Percentiles rank a stretch among this genome's conserved stretches.
Evolutionary conservation across 1,140 invertebrate species (phyloP).

Genomic region (Drosophila miranda): DNA sequence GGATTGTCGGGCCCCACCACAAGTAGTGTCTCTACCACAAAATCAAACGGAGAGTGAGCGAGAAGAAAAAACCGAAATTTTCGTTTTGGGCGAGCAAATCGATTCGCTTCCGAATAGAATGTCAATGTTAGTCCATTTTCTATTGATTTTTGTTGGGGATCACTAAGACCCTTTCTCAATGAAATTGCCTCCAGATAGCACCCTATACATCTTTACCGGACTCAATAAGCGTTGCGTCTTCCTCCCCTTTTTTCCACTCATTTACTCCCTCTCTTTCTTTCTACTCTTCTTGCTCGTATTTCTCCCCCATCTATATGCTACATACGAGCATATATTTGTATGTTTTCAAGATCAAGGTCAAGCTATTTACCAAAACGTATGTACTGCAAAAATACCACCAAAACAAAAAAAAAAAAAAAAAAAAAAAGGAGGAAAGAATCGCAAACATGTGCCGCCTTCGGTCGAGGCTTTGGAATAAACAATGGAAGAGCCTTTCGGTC

Average conservation of each 20-base stretch:
- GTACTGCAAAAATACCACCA: conserved; percentile 33
- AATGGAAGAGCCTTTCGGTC: conserved; percentile 42
- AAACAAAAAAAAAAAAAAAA: conserved; percentile 15
- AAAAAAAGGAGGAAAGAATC: conserved; percentile 23
- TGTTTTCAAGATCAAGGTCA: conserved; percentile 77
- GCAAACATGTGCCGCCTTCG: conserved; percentile 62
- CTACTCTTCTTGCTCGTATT: conserved; percentile 11
- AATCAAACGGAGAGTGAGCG: too few relatives aligned
- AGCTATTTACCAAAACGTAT: conserved; percentile 53
- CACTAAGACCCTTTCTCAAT: too few relatives aligned
- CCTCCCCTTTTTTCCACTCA: conserved; percentile 19
- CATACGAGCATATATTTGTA: conserved; percentile 12
- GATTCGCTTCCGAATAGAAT: too few relatives aligned
- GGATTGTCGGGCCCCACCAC: too few relatives aligned
- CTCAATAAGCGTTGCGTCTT: neutral
- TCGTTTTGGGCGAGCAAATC: too few relatives aligned
- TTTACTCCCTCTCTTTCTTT: conserved; percentile 16
- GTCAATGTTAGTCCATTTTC: too few relatives aligned
- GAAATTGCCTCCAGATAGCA: neutral
- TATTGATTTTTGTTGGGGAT: too few relatives aligned
- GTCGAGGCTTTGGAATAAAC: conserved; percentile 45
- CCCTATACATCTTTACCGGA: conserved; percentile 8
- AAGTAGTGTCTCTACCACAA: too few relatives aligned
- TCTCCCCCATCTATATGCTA: conserved; percentile 3
- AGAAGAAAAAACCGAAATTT: too few relatives aligned